Base-by-base conservation (phyloP, 2,888 invertebrate species). In the Drosophila prolongata region DNA sequence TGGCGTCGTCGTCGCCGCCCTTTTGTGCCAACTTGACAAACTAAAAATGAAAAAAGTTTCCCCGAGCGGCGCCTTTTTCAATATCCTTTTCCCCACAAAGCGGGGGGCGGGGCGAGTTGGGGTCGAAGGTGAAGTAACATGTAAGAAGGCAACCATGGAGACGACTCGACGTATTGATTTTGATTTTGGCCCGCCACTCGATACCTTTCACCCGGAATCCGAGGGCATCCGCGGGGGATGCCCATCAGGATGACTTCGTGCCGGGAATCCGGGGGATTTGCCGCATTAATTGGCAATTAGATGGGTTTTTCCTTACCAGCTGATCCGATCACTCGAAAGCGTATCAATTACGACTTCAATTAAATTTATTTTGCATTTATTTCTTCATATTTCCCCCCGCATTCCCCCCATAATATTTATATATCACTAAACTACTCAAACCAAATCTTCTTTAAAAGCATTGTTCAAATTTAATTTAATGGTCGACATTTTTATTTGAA, bases 1-100 rank as follows among this genome's bases (percentile, higher is more conserved):
- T 55, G 71, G 60, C 71, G 56, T 72, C 71, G 30, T 30, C 30
- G 56, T 72, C 66, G 77, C 59, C 77, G 57, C 62, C 61, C 73
- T 74, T 80, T 77, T 80, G 87, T 86, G 84, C 61, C 83, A 88
- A 88, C 88, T 86, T 86, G 87, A 86, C 87, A 86, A 86, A 86
- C 86, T 88, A 81, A 88, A 81, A 88, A 88, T 86, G 87, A 86
- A 86, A 86, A 86, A 88, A 86, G 79, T 86, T 86, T 88, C 62
- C 71, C 70, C 85, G 76, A 84, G 77, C 87, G 82, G 79, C 83
- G 83, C 85, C 85, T 81, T 87, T 83, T 87, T 83, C 83, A 83
- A 83, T 83, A 83, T 83, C 74, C 79, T 77, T 72, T 78, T 72
- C 56, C 55, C 83, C 83, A 46, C 79, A 79, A 66, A 16, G 16